Conservation (phyloP, 2,888 invertebrate species). For the Mesochorus sp. region DNA sequence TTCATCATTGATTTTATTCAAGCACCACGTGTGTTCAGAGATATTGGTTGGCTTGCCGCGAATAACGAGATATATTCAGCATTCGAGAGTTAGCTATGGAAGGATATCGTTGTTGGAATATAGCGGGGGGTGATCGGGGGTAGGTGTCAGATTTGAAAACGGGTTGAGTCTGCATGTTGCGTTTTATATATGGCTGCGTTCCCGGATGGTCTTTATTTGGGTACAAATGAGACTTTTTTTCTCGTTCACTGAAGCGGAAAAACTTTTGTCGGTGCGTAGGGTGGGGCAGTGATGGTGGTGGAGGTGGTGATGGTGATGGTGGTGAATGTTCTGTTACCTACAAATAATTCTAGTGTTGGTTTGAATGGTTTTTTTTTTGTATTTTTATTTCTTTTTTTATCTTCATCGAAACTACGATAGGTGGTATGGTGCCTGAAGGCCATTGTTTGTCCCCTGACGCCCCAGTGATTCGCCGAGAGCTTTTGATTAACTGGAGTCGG, state of each 20-base stretch:
- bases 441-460: conserved; percentile 69
- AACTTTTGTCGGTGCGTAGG: conserved; percentile 9
- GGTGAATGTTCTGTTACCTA: conserved; percentile 3
- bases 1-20: background rate
- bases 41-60: background rate
- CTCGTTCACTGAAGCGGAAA: conserved; percentile 7
- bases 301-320: too few species aligned
- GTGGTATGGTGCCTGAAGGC: conserved; percentile 51
- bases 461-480: conserved; percentile 62
- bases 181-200: conserved; percentile 1
- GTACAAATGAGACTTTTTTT: conserved; percentile 68
- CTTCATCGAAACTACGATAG: background rate
- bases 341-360: background rate
- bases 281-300: background rate
- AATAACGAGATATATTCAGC: background rate
- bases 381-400: background rate
- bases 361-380: background rate
- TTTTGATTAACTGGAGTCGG: conserved; percentile 71
- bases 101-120: background rate
- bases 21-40: background rate
- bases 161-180: background rate
- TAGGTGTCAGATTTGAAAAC: background rate
- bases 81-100: background rate
- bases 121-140: background rate
- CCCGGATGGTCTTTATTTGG: conserved; percentile 65